A percentile compares a stretch with the other conserved stretches of the same genome.
Conservation (phyloP, 1,140 invertebrate genomes). For the Anastrepha obliqua region DNA sequence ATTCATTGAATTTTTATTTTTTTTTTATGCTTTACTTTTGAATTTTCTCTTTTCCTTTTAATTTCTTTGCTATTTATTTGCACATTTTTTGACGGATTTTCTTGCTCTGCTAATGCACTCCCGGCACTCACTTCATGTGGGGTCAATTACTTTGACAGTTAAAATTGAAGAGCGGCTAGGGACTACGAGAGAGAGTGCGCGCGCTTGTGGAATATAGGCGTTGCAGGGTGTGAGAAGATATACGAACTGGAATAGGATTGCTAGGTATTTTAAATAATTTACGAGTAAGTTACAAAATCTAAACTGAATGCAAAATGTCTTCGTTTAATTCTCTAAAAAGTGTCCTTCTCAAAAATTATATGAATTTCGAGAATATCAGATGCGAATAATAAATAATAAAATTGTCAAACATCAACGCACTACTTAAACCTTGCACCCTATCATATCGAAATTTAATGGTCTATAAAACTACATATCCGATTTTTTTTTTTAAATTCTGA, state of each 20-base stretch:
- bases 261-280: not conserved
- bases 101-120: conserved; percentile 15
- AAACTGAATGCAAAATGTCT: no score
- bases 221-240: not conserved
- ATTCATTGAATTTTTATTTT: not conserved
- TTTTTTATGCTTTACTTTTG: not conserved
- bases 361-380: no score
- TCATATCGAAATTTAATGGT: no score
- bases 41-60: not conserved
- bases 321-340: no score
- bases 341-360: no score
- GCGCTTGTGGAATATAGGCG: not conserved
- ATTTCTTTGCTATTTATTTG: conserved; percentile 38
- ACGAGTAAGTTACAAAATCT: no score
- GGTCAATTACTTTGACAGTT: conserved; percentile 49
- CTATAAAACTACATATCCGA: no score
- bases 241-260: not conserved
- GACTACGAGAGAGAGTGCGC: not conserved
- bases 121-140: conserved; percentile 30
- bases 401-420: no score
- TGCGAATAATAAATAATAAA: no score
- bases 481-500: no score
- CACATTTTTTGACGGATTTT: conserved; percentile 43
- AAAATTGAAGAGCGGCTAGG: not conserved
- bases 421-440: no score